Evolutionary conservation across 92 coral and sea anemone genomes (phyloP), one percentile per base, ranked within the genome.

Genomic region (Phenganax marumi): DNA sequence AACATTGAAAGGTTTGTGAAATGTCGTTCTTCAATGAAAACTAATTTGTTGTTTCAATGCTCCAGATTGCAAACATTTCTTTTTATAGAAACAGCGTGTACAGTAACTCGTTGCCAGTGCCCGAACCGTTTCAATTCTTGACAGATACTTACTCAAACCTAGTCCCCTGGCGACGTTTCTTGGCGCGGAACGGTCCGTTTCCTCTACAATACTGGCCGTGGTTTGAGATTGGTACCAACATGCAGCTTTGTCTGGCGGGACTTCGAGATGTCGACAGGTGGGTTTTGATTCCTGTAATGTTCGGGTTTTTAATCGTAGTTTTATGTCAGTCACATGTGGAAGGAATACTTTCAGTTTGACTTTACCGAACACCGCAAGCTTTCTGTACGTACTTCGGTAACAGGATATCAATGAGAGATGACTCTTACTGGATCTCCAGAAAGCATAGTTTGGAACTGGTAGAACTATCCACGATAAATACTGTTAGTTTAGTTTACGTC

Each of bases 171-270:
- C 89, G 98, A 68, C 81, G 95, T 0, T 95, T 92, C 85, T 65
- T 90, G 63, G 89, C 92, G 26, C 80, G 98, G 78, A 87, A 92
- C 76, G 97, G 98, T 19, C 93, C 98, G 12, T 92, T 87, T 56
- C 97, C 98, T 0, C 87, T 92, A 87, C 94, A 89, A 91, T 95
- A 85, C 85, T 92, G 96, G 93, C 91, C 90, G 18, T 95, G 98
- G 98, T 88, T 89, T 49, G 91, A 84, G 81, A 92, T 92, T 70
- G 97, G 97, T 8, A 87, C 85, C 57, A 89, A 92, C 91, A 91
- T 95, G 87, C 97, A 95, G 83, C 85, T 92, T 12, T 95, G 97
- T 80, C 82, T 95, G 18, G 98, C 98, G 54, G 98, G 98, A 16
- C 84, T 95, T 43, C 83, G 90, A 56, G 91, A 91, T 43, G 98